phyloP scores from a whole-genome alignment of 1,140 invertebrate genomes.

The Heliconius hewitsoni region DNA sequence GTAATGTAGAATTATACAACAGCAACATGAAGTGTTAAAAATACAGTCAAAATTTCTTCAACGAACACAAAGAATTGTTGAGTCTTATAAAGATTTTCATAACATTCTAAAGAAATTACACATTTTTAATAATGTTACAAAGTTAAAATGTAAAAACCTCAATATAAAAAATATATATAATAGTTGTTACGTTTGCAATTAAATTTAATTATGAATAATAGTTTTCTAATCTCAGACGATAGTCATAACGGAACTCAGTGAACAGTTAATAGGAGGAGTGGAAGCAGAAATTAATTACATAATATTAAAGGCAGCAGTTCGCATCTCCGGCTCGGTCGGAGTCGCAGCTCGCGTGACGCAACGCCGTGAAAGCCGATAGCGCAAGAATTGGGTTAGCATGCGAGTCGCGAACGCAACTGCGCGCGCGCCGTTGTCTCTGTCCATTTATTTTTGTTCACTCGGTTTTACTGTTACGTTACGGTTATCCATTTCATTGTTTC shows the following conservation, averaged over 20 bases:
- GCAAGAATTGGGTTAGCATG: constrained; percentile 64
- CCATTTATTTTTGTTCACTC: constrained; percentile 43
- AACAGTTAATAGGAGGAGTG: constrained; percentile 14
- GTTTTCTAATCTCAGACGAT: constrained; percentile 20
- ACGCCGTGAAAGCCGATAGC: constrained; percentile 59
- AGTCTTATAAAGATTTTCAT: too few species aligned
- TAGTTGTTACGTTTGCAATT: background rate
- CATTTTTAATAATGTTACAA: too few species aligned
- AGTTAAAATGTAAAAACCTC: too few species aligned
- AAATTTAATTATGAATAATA: constrained; percentile 6
- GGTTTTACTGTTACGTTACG: constrained; percentile 43
- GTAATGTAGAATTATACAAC: too few species aligned
- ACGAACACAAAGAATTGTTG: too few species aligned
- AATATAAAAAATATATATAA: too few species aligned
- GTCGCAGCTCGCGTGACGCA: constrained; percentile 37
- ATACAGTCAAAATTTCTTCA: too few species aligned
- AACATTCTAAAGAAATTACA: too few species aligned
- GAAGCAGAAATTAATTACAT: constrained; percentile 27
- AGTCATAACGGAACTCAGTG: constrained; percentile 18
- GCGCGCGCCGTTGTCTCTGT: constrained; percentile 39
- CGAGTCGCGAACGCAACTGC: constrained; percentile 36
- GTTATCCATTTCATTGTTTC: constrained; percentile 40
- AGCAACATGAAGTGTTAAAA: too few species aligned
- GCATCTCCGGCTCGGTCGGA: constrained; percentile 24
- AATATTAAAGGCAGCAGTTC: constrained; percentile 31